Evolutionary conservation across 1,140 invertebrate genomes (phyloP).

Genomic region (Idris sp.): DNA sequence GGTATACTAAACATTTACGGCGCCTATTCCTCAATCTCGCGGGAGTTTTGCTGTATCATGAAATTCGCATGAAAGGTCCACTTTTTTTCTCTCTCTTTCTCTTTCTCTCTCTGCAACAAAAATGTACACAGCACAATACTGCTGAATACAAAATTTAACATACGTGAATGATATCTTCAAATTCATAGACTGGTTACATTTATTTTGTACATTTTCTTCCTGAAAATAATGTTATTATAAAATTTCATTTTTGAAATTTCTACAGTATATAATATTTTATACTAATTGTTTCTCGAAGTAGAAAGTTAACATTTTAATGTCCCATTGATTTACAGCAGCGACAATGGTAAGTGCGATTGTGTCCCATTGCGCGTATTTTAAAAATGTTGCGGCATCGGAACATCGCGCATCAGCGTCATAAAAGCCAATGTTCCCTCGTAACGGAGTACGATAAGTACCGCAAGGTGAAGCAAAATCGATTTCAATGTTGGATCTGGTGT

Average conservation of each 20-base stretch:
- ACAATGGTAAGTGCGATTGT: slow-evolving; percentile 25
- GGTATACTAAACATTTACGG: slow-evolving; percentile 71
- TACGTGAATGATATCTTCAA: no score
- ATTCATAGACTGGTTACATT: no score
- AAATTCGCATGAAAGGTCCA: slow-evolving; percentile 56
- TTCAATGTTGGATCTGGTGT: slow-evolving; percentile 71
- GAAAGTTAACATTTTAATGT: no score
- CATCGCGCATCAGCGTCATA: slow-evolving; percentile 57
- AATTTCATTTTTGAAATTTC: no score
- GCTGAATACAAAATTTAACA: no score
- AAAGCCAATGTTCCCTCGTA: slow-evolving; percentile 68
- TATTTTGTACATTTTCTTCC: no score
- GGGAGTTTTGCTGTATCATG: slow-evolving; percentile 60
- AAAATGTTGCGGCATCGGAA: slow-evolving; percentile 48
- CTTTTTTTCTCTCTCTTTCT: no score
- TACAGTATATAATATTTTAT: no score
- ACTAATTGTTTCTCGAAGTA: no score
- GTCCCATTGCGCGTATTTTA: slow-evolving; percentile 32
- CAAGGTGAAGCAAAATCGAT: slow-evolving; percentile 74
- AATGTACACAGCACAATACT: slow-evolving; percentile 2
- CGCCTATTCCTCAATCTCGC: slow-evolving; percentile 52
- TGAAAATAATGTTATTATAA: no score
- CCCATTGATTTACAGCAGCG: no score
- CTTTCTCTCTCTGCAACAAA: no score
- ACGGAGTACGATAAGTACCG: slow-evolving; percentile 67